Percentiles rank a stretch among this genome's conserved stretches.
phyloP scores from a whole-genome alignment of 2,113 vertebrate species.

The Heterotilapia buettikoferi region DNA sequence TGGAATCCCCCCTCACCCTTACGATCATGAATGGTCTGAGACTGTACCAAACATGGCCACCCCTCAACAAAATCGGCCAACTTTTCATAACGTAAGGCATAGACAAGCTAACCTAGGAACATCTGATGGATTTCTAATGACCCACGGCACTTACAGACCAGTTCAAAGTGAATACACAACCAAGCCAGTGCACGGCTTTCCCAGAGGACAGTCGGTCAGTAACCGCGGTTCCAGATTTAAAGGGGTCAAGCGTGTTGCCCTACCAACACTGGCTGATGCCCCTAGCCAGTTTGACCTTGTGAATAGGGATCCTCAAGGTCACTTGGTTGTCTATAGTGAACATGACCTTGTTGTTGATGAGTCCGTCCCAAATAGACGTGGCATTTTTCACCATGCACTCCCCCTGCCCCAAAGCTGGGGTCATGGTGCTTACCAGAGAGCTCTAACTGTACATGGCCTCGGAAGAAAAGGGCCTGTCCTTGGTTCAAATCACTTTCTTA shows the following conservation, averaged over 20 bases:
- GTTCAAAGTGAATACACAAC: not conserved
- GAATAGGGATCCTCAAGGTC: conserved; percentile 12
- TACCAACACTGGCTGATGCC: not conserved
- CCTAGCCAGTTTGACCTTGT: not conserved
- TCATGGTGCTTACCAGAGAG: not conserved
- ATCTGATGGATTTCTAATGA: not conserved
- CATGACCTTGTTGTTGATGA: conserved; percentile 16
- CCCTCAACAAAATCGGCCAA: not conserved
- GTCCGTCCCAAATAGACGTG: conserved; percentile 24
- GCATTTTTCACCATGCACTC: not conserved
- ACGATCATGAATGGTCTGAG: not conserved
- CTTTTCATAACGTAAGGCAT: not conserved
- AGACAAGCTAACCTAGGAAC: not conserved
- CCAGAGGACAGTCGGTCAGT: not conserved
- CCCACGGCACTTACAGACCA: not conserved
- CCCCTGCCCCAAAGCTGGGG: not conserved
- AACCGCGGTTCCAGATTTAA: conserved; percentile 8
- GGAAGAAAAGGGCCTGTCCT: not conserved
- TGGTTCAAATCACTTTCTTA: not conserved
- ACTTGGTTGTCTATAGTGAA: not conserved
- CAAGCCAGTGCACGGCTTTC: not conserved
- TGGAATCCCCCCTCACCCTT: not conserved
- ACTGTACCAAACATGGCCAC: not conserved
- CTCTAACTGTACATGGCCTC: not conserved
- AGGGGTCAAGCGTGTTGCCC: conserved; percentile 33